Base-by-base conservation (phyloP, 2,888 invertebrate species). In the Volucella bombylans region DNA sequence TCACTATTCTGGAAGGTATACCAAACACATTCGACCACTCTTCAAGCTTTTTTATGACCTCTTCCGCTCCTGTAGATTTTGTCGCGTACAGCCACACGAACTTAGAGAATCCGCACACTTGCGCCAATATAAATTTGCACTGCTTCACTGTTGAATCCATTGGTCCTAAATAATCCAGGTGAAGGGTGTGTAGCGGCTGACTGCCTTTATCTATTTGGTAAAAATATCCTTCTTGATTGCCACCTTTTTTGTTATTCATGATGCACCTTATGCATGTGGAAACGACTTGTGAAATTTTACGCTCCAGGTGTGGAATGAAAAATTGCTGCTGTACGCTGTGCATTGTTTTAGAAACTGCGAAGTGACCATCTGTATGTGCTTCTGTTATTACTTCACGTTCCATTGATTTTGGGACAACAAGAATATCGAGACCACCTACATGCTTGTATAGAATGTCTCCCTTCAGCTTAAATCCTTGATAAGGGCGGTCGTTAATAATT, bases 281-380 rank as follows among this genome's bases (percentile, higher is more conserved):
- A 1, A 23, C 23, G 2, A 23, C 23, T 23, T 23, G 23, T 23
- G 23, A 1, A 23, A 23, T 39, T 47, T 67, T 73, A 45, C 47
- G 62, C 49, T 55, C 67, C 9, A 76, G 31, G 14, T 76, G 55
- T 64, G 57, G 57, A 43, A 57, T 76, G 50, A 49, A 74, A 23
- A 65, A 74, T n/a, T 69, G 43, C 43, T 69, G 41, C 47, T 55
- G 18, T 1, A 76, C 39, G 15, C 9, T 39, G 49, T 68, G 47
- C 38, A 74, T 77, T 31, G 67, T 77, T 12, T 68, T 23, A 2
- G 65, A 41, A 15, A 47, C 59, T 11, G 61, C 64, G 65, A 80
- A 87, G 68, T 87, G 86, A 18, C 82, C 77, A 39, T 65, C 81
- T 50, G 79, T 59, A 43, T 87, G 78, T 18, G 61, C 57, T 15